phyloP scores from a whole-genome alignment of 2,888 invertebrate genomes.

The Ischnus inquisitorius region DNA sequence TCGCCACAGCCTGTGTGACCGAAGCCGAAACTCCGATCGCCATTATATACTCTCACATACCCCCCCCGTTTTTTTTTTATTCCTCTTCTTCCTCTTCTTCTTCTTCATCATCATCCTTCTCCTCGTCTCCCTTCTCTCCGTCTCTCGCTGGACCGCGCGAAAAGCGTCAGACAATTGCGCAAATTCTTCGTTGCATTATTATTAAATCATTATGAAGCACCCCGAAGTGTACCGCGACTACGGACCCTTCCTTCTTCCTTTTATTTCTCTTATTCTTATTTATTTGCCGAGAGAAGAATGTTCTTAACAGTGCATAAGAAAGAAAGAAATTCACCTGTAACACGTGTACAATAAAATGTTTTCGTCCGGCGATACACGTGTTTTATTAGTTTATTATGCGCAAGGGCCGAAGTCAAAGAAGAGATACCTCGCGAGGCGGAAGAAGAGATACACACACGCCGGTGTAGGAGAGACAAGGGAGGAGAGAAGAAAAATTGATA shows the following conservation, averaged over 20 bases:
- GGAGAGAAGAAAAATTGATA: constrained; percentile 47
- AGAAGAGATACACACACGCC: neutral
- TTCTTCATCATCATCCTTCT: neutral
- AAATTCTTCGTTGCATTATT: neutral
- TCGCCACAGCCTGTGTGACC: constrained; percentile 61
- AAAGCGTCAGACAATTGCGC: neutral
- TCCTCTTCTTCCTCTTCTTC: neutral
- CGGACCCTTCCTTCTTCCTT: too few relatives aligned
- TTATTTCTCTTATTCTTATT: neutral
- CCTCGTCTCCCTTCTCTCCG: neutral
- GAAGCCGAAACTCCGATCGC: constrained; percentile 66
- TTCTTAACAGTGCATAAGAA: neutral
- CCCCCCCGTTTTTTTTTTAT: neutral
- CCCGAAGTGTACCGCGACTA: neutral
- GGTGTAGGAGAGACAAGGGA: constrained; percentile 9
- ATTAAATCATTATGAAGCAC: neutral
- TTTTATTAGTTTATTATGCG: constrained; percentile 49
- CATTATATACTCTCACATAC: constrained; percentile 35
- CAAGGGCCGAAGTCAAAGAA: constrained; percentile 19
- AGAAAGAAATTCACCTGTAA: constrained; percentile 16
- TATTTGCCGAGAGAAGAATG: neutral
- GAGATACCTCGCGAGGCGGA: neutral
- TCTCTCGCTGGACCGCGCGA: neutral
- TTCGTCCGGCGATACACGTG: constrained; percentile 36
- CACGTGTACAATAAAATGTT: constrained; percentile 47